Evolutionary conservation across 2,113 vertebrate genomes (phyloP), one percentile per base, ranked within the genome.

Genomic region (Microcebus griseorufus): DNA sequence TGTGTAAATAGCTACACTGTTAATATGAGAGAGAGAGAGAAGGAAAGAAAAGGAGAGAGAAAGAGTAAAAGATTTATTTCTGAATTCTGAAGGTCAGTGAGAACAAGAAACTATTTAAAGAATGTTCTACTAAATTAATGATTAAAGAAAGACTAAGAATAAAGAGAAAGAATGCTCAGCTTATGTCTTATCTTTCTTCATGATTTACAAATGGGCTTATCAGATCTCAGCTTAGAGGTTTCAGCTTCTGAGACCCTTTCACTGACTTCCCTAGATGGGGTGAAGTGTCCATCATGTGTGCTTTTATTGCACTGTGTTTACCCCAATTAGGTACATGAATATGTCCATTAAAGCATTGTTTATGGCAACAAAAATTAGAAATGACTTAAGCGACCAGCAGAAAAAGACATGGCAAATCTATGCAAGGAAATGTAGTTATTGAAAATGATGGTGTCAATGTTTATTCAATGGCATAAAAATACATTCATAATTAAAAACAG

Each of bases 101-200:
- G 72, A 95, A 69, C 1, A 95, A 88, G 39, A 67, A 67, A 65
- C 3, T 58, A 80, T 69, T 73, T 87, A 17, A 85, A 82, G 62
- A 96, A 64, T 73, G n/a, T 87, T 83, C 34, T 87, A 53, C 42
- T 87, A 81, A 80, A 39, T 73, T 87, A 93, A 64, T 34, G 34
- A 82, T 88, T 62, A 93, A 51, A 83, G 10, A 94, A 67, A 84
- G 32, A 51, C 75, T 88, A 90, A 88, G 42, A 62, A 88, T 76
- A 75, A 94, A 85, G 23, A 81, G 32, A 45, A 94, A 62, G 27
- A 18, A 45, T 37, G 12, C 17, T 92, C 34, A 29, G 10, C 9
- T 80, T 37, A n/a, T 22, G 27, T 90, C 22, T 29, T 45, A 34
- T 51, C 58, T 79, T 75, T 55, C 20, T 3, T 93, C 23, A 88